Conservation (phyloP, 2,797 vertebrate species). For the Neostethus bicornis region DNA sequence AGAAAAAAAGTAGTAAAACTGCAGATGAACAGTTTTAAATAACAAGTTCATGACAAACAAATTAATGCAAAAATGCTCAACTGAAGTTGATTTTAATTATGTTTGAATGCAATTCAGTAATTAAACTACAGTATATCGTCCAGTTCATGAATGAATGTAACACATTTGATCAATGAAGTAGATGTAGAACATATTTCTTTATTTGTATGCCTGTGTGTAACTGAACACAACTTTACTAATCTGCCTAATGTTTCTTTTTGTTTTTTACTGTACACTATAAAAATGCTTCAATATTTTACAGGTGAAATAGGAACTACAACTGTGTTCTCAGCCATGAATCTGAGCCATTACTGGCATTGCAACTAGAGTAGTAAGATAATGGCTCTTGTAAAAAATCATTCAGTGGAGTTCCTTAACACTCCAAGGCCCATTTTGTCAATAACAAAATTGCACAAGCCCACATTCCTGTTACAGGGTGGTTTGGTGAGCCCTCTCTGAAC, state of each 20-base stretch:
- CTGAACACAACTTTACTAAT: too few relatives aligned
- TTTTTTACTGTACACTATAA: too few relatives aligned
- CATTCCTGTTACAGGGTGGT: slow-evolving; percentile 73
- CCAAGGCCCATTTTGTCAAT: slow-evolving; percentile 66
- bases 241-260: too few relatives aligned
- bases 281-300: slow-evolving; percentile 10
- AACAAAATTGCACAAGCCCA: slow-evolving; percentile 61
- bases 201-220: too few relatives aligned
- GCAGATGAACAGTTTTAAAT: slow-evolving; percentile 31
- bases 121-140: too few relatives aligned
- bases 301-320: slow-evolving; percentile 2
- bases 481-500: slow-evolving; percentile 68
- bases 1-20: slow-evolving; percentile 49
- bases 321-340: slow-evolving; percentile 22
- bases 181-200: too few relatives aligned
- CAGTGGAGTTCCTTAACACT: slow-evolving; percentile 60
- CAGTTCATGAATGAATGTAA: too few relatives aligned
- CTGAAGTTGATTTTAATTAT: background rate
- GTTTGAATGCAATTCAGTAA: background rate
- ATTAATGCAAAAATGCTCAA: too few relatives aligned
- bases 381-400: slow-evolving; percentile 57
- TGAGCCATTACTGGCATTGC: slow-evolving; percentile 19
- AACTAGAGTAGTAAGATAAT: slow-evolving; percentile 37
- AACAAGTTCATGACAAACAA: background rate
- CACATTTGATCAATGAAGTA: too few relatives aligned